Conservation (phyloP, 2,113 vertebrate species). For the Fregata magnificens region DNA sequence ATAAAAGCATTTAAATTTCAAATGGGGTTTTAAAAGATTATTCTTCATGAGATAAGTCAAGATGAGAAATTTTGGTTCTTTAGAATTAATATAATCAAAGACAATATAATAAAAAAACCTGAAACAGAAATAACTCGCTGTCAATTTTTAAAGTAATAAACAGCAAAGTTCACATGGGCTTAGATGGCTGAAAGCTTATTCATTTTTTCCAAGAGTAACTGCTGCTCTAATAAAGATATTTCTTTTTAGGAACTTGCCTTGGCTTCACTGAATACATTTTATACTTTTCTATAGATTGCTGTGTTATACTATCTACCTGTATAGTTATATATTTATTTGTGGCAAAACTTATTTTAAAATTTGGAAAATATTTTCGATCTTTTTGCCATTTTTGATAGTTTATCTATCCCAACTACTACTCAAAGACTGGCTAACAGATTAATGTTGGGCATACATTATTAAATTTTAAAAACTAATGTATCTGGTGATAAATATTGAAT, state of each 20-base stretch:
- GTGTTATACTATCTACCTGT: not conserved
- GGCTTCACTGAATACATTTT: not conserved
- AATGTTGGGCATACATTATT: not conserved
- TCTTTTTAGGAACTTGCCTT: not conserved
- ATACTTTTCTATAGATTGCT: not conserved
- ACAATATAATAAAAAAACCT: not conserved
- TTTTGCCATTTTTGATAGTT: not conserved
- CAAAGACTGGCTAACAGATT: not conserved
- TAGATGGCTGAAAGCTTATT: not conserved
- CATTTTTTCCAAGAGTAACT: not conserved
- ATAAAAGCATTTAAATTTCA: not conserved
- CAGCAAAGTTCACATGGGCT: not conserved
- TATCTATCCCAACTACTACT: not conserved
- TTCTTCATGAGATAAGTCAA: not conserved
- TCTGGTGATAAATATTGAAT: not conserved
- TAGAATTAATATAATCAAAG: not conserved
- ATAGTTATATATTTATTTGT: not conserved
- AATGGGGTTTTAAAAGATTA: not conserved
- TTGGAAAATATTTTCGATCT: not conserved
- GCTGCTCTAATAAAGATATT: not conserved
- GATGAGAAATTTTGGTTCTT: not conserved
- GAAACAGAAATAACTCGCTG: not conserved
- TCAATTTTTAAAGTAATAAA: not conserved
- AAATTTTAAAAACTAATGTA: not conserved
- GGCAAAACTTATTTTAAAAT: not conserved